Percentiles rank a stretch among this genome's conserved stretches.
These are phyloP conservation scores for Actinia equina DNA, from an alignment of 64 coral and sea anemone genomes.

Conservation along the genomic window DNA sequence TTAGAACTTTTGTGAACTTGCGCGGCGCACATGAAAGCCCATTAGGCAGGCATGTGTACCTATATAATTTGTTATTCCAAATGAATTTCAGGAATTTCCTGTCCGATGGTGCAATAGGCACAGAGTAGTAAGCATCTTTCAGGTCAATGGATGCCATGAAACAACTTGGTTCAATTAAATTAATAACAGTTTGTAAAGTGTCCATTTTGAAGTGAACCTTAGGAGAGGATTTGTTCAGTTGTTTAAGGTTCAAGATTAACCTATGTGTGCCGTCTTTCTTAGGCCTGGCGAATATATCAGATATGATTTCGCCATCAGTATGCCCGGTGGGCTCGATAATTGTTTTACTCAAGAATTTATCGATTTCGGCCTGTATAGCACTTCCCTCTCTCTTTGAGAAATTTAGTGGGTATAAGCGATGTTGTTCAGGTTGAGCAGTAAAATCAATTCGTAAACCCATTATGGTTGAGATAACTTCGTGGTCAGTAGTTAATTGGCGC, in stretches of 20 bases:
- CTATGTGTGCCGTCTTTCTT: constrained; percentile 39
- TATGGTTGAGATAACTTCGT: too few species aligned
- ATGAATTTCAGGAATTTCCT: constrained; percentile 28
- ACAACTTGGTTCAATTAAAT: constrained; percentile 4
- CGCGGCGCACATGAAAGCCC: neutral
- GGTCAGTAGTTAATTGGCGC: too few species aligned
- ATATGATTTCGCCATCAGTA: constrained; percentile 13
- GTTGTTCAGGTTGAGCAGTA: neutral
- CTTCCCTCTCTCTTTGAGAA: neutral
- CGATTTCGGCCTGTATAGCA: constrained; percentile 11
- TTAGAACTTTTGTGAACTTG: too few species aligned
- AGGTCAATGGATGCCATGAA: constrained; percentile 28
- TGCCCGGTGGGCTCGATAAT: constrained; percentile 46
- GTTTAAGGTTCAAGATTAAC: constrained; percentile 46
- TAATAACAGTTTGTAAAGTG: constrained; percentile 19
- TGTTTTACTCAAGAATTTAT: constrained; percentile 1
- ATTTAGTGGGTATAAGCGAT: neutral
- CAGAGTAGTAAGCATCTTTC: neutral
- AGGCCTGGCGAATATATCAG: constrained; percentile 18
- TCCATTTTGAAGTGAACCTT: constrained; percentile 55
- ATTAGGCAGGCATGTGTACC: constrained; percentile 28
- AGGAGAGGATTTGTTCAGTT: neutral
- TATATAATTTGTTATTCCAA: constrained; percentile 20
- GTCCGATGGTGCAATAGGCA: constrained; percentile 22
- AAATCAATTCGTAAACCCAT: neutral